Percentiles rank a stretch among this genome's conserved stretches.
These are phyloP conservation scores for Canis aureus DNA, from an alignment of 2,113 vertebrate species.

Conservation along the genomic window DNA sequence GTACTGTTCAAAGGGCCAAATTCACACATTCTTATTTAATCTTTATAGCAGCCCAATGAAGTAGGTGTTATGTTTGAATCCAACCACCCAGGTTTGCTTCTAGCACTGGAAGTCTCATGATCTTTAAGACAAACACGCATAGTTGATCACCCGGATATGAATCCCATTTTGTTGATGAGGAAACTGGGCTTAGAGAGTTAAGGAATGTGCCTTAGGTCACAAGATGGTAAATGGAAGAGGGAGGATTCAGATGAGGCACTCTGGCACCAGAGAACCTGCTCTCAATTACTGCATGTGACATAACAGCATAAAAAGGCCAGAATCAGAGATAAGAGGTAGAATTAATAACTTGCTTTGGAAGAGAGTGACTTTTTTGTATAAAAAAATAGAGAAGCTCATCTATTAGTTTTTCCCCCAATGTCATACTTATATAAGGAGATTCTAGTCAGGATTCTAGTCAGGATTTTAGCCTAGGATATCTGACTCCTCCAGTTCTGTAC, in stretches of 20 bases:
- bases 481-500: not conserved
- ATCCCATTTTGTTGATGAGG: not conserved
- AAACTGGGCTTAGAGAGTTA: not conserved
- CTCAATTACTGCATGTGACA: not conserved
- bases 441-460: too few species aligned
- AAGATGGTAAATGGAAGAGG: not conserved
- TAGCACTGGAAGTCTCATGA: not conserved
- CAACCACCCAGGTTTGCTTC: not conserved
- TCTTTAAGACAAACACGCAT: not conserved
- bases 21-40: not conserved
- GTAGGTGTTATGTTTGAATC: too few species aligned
- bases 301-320: not conserved
- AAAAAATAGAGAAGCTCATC: not conserved
- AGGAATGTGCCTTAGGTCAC: not conserved
- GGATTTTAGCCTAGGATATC: not conserved
- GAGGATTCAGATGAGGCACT: not conserved
- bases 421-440: not conserved
- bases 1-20: not conserved
- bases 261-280: not conserved
- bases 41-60: not conserved
- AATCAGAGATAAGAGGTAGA: not conserved
- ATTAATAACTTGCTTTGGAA: not conserved
- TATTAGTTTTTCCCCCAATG: not conserved
- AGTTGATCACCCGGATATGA: not conserved
- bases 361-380: not conserved